Evolutionary conservation across 30 jellyfish, hydroid and myxozoan species (phyloP).

Genomic region (Aurelia aurita): DNA sequence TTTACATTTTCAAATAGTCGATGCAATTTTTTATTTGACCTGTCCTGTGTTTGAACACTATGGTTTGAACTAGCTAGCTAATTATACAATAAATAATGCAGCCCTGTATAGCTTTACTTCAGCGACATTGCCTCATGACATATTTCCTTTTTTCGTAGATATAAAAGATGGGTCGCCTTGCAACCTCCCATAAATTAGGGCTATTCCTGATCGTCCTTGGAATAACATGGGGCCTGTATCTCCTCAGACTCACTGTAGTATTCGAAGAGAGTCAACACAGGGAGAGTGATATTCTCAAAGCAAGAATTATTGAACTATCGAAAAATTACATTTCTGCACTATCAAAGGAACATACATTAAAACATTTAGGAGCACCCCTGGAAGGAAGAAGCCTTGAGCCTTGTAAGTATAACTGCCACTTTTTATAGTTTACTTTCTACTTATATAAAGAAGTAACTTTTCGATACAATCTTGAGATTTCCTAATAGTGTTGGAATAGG

Average conservation of each 20-base stretch:
- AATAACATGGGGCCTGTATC: slow-evolving; percentile 91
- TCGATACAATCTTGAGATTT: too few species aligned
- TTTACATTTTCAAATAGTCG: too few species aligned
- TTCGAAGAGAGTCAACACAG: slow-evolving; percentile 55
- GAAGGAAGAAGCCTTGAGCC: slow-evolving; percentile 56
- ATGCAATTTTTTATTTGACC: too few species aligned
- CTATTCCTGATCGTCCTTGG: slow-evolving; percentile 74
- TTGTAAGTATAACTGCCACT: slow-evolving; percentile 15
- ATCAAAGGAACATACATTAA: slow-evolving; percentile 81
- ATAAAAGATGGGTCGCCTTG: slow-evolving; percentile 15
- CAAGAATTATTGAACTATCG: slow-evolving; percentile 81
- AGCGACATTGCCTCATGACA: too few species aligned
- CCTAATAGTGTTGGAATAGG: too few species aligned
- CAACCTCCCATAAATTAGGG: slow-evolving; percentile 70
- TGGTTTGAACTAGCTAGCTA: too few species aligned
- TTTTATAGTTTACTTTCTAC: too few species aligned
- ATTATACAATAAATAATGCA: too few species aligned
- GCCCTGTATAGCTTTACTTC: too few species aligned
- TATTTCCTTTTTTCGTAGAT: background rate
- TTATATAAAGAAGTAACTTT: too few species aligned
- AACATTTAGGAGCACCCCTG: slow-evolving; percentile 16
- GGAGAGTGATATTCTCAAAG: slow-evolving; percentile 83
- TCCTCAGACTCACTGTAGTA: slow-evolving; percentile 57
- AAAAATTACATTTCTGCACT: slow-evolving; percentile 81
- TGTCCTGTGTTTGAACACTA: too few species aligned